Evolutionary conservation across 2,888 invertebrate genomes (phyloP).

Genomic region (Cremastinae sp.): DNA sequence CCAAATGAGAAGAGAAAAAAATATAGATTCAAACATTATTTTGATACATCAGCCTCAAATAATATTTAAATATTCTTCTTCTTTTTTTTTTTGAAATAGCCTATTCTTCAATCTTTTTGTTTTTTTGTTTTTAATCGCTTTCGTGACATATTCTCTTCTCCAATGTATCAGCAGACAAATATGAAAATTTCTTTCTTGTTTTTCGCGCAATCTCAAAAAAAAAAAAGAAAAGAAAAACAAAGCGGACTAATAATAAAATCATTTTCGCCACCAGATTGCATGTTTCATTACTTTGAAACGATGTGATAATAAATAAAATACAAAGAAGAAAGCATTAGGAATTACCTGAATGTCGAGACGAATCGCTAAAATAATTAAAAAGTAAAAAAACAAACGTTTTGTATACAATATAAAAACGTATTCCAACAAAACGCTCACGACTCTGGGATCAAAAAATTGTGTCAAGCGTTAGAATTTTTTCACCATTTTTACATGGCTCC

Average conservation of each 20-base stretch:
- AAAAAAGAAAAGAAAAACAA: not conserved
- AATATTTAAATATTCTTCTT: slow-evolving; percentile 43
- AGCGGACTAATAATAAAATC: slow-evolving; percentile 15
- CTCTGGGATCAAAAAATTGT: slow-evolving; percentile 56
- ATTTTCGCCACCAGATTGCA: slow-evolving; percentile 39
- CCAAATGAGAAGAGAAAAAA: slow-evolving; percentile 16
- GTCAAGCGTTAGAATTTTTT: slow-evolving; percentile 68
- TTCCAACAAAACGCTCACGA: slow-evolving; percentile 5
- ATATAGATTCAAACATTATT: slow-evolving; percentile 3
- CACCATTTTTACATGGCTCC: slow-evolving; percentile 71
- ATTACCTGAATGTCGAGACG: slow-evolving; percentile 37
- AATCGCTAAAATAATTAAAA: slow-evolving; percentile 11
- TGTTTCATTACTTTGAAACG: slow-evolving; percentile 42
- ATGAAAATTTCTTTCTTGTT: slow-evolving; percentile 20
- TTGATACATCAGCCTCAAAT: slow-evolving; percentile 9
- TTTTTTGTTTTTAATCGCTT: no score
- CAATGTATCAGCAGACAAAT: no score
- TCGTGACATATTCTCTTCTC: no score
- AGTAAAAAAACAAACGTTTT: slow-evolving; percentile 2
- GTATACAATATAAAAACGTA: no score
- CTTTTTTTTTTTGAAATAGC: slow-evolving; percentile 26
- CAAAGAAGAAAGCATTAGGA: slow-evolving; percentile 51
- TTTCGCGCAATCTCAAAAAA: slow-evolving; percentile 8
- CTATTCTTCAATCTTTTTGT: slow-evolving; percentile 26
- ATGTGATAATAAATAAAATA: slow-evolving; percentile 51